phyloP scores from a whole-genome alignment of 2,797 vertebrate species.

The Lutjanus argentimaculatus region DNA sequence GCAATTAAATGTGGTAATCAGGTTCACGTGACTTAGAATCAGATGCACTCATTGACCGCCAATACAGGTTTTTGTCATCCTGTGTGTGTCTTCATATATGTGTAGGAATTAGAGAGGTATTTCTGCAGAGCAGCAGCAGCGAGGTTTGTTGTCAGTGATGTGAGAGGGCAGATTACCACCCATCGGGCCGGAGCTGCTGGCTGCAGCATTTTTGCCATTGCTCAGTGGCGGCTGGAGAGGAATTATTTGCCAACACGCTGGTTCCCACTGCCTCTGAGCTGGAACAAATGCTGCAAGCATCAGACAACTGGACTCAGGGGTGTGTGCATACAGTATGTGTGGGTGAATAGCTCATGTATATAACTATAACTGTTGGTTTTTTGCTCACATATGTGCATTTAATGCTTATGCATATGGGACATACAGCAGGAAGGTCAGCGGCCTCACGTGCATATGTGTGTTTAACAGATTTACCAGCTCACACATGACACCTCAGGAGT shows the following conservation, averaged over 20 bases:
- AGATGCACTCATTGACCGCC: slow-evolving; percentile 21
- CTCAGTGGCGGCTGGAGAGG: slow-evolving; percentile 59
- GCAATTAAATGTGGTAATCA: slow-evolving; percentile 39
- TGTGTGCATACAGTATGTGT: slow-evolving; percentile 22
- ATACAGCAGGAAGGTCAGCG: background rate
- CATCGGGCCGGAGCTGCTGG: slow-evolving; percentile 54
- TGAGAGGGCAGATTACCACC: slow-evolving; percentile 62
- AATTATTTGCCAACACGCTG: slow-evolving; percentile 62
- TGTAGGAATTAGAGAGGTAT: slow-evolving; percentile 28
- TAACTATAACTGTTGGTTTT: background rate
- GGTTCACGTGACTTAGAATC: slow-evolving; percentile 4
- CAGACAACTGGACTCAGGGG: slow-evolving; percentile 64
- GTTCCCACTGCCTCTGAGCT: slow-evolving; percentile 64
- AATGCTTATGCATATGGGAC: too few species aligned
- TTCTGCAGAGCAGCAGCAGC: slow-evolving; percentile 49
- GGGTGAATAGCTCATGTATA: slow-evolving; percentile 5
- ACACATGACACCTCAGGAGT: slow-evolving; percentile 4
- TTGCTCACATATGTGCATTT: background rate
- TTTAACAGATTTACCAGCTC: slow-evolving; percentile 10
- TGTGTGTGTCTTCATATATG: slow-evolving; percentile 9
- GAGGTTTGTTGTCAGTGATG: slow-evolving; percentile 43
- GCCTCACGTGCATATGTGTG: background rate
- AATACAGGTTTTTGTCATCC: background rate
- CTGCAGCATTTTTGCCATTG: slow-evolving; percentile 74
- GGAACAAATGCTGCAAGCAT: slow-evolving; percentile 72